Base-by-base conservation (phyloP, 1,140 invertebrate genomes). In the Zophobas morio region DNA sequence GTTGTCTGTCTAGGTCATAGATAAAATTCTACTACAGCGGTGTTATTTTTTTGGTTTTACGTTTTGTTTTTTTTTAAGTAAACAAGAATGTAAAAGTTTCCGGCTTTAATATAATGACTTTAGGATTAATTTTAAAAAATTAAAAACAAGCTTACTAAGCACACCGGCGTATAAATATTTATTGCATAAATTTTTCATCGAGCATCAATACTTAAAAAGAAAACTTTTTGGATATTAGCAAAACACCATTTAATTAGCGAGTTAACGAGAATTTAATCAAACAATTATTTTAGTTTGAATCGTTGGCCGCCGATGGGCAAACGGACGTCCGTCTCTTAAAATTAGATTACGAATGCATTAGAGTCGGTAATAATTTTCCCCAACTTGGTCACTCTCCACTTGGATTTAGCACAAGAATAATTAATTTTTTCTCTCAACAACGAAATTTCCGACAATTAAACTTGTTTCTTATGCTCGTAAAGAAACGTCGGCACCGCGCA, bases 311-410 rank as follows among this genome's bases (percentile, higher is more conserved):
- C 71, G 49, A 54, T 73, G 39, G 70, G 49, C 49, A 39, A 73
- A 73, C 39, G 71, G 49, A 54, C 71, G 46, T 20, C 39, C 36
- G 49, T 73, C 34, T 54, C 40, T 37, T 66, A 66, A 73, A 73
- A 73, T 73, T 73, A 73, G 54, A 73, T 73, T 73, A 73, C 56
- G 51, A 73, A 73, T 73, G 49, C 71, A 73, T 56, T 73, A 73
- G 49, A 56, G 36, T 53, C 42, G 60, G 20, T 37, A 40, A 66
- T 66, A 66, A 63, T 63, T 63, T 36, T 37, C 33, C 37, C 37
- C 2, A 57, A 66, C 60, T 66, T 66, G 60, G 37, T 20, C 60
- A 66, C 60, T 42, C 39, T 57, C 54, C 34, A 32, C 57, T 66
- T 39, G 46, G 46, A 73, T 42, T 56, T 39, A 57, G 32, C 40